Conservation (phyloP, 2,797 vertebrate genomes). For the Heterohyrax brucei region DNA sequence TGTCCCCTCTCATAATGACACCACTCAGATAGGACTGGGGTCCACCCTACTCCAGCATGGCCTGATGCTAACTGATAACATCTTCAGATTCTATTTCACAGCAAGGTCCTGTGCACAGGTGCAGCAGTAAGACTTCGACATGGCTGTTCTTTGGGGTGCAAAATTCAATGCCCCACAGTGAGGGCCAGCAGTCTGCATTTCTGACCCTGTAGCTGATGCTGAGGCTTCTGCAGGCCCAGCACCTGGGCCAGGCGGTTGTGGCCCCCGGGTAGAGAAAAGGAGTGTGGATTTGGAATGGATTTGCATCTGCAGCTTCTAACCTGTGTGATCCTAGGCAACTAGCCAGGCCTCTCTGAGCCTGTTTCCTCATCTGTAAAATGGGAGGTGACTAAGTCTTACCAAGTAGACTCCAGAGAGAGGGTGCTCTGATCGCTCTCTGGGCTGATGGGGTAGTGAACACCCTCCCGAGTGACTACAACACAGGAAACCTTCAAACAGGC, state of each 20-base stretch:
- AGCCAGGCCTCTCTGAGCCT: background rate
- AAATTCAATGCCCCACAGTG: background rate
- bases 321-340: background rate
- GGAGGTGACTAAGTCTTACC: background rate
- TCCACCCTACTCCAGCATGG: background rate
- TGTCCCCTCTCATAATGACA: background rate
- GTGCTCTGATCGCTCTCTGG: background rate
- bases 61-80: background rate
- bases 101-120: background rate
- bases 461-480: too few relatives aligned
- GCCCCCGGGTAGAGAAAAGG: background rate
- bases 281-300: background rate
- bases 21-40: background rate
- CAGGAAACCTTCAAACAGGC: background rate
- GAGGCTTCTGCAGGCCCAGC: background rate
- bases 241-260: too few relatives aligned
- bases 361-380: background rate
- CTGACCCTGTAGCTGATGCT: too few relatives aligned
- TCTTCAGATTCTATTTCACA: background rate
- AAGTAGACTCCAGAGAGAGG: rapidly evolving
- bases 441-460: too few relatives aligned
- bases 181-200: background rate
- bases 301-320: background rate
- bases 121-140: background rate
- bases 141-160: background rate